Evolutionary conservation across 1,140 invertebrate genomes (phyloP).

Genomic region (Anastrepha ludens): DNA sequence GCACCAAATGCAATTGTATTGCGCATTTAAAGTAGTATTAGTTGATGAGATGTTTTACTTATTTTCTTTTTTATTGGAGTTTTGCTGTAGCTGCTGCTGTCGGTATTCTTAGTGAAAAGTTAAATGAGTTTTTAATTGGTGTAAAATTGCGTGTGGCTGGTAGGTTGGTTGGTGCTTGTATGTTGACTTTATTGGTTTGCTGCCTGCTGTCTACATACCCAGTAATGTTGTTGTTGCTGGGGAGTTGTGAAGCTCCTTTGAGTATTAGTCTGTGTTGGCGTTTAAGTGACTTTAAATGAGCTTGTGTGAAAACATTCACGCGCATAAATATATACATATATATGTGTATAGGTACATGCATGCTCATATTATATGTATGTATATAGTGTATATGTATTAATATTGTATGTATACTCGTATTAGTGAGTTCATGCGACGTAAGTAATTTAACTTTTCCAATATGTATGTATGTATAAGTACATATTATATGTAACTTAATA

Average conservation of each 20-base stretch:
- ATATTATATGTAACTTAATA: too few relatives aligned
- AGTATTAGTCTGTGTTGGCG: neutral
- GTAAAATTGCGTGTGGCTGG: conserved; percentile 28
- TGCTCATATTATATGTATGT: neutral
- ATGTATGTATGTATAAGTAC: too few relatives aligned
- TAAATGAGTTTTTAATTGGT: conserved; percentile 49
- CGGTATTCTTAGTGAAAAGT: conserved; percentile 2
- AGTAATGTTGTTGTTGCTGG: neutral
- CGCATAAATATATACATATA: neutral
- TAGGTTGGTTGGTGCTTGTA: neutral
- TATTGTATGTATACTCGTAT: too few relatives aligned
- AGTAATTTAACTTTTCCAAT: too few relatives aligned
- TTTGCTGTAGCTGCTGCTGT: neutral
- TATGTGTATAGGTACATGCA: neutral
- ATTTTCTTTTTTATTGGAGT: neutral
- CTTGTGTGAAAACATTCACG: neutral
- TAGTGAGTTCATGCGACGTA: too few relatives aligned
- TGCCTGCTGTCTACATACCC: neutral
- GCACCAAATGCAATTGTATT: conserved; percentile 3
- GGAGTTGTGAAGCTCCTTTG: neutral
- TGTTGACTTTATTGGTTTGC: neutral
- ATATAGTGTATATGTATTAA: too few relatives aligned
- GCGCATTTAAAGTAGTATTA: neutral
- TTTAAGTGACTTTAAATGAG: neutral
- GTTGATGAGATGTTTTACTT: conserved; percentile 1